Evolutionary conservation across 2,113 vertebrate genomes (phyloP).

Genomic region (Xerus inauris): DNA sequence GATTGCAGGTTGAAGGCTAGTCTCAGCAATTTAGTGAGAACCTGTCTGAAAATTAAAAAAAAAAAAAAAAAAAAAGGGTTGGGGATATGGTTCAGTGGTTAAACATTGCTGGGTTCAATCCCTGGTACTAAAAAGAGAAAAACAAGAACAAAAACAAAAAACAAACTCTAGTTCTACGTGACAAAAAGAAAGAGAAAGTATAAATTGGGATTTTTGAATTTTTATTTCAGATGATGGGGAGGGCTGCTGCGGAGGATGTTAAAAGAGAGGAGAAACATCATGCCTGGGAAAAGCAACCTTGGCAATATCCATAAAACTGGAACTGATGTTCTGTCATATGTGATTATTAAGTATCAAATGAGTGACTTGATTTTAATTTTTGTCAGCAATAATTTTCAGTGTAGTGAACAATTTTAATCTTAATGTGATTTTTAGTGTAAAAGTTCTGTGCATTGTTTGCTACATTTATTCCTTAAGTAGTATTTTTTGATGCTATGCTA

Average conservation of each 20-base stretch:
- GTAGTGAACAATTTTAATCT: neutral
- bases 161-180: neutral
- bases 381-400: neutral
- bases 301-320: neutral
- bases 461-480: neutral
- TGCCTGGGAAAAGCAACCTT: neutral
- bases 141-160: no score
- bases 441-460: neutral
- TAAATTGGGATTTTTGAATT: neutral
- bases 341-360: neutral
- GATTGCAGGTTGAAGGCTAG: no score
- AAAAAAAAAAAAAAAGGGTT: no score
- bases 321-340: neutral
- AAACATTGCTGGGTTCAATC: no score
- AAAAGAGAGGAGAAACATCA: neutral
- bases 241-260: neutral
- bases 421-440: neutral
- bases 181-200: neutral
- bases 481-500: neutral
- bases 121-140: neutral
- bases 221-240: neutral
- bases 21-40: no score
- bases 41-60: no score
- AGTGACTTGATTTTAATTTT: neutral
- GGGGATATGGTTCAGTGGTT: no score